Evolutionary conservation across 2,113 vertebrate genomes (phyloP).

Genomic region (Ciconia stormi): DNA sequence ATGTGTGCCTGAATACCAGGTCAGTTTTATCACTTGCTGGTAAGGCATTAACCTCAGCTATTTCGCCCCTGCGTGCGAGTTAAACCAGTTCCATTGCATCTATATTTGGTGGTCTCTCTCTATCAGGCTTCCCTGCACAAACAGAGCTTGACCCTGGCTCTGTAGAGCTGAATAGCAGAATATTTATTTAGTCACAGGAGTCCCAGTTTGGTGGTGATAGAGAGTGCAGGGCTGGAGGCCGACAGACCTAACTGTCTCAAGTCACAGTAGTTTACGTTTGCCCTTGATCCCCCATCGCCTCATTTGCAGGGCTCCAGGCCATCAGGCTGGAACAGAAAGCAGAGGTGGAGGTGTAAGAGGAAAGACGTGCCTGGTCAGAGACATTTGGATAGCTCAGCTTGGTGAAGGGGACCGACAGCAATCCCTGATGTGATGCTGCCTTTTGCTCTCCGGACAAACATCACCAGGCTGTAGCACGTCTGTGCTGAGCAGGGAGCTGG

Average conservation of each 20-base stretch:
- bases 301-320: neutral
- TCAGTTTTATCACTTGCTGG: neutral
- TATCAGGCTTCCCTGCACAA: neutral
- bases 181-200: neutral
- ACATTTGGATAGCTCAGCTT: neutral
- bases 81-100: neutral
- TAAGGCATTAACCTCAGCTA: neutral
- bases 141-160: neutral
- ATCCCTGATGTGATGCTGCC: neutral
- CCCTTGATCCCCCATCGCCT: fast-evolving
- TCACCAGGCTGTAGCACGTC: neutral
- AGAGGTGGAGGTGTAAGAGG: neutral
- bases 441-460: neutral
- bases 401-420: neutral
- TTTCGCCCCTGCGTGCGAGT: neutral
- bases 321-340: neutral
- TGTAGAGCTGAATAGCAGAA: neutral
- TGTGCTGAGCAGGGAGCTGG: fast-evolving
- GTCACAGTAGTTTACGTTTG: neutral
- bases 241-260: neutral
- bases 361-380: neutral
- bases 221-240: neutral
- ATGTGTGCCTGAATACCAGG: neutral
- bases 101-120: neutral
- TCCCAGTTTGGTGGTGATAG: neutral